These are phyloP conservation scores for Drosophila pseudotakahashii DNA, from an alignment of 2,888 invertebrate genomes.

Conservation along the genomic window DNA sequence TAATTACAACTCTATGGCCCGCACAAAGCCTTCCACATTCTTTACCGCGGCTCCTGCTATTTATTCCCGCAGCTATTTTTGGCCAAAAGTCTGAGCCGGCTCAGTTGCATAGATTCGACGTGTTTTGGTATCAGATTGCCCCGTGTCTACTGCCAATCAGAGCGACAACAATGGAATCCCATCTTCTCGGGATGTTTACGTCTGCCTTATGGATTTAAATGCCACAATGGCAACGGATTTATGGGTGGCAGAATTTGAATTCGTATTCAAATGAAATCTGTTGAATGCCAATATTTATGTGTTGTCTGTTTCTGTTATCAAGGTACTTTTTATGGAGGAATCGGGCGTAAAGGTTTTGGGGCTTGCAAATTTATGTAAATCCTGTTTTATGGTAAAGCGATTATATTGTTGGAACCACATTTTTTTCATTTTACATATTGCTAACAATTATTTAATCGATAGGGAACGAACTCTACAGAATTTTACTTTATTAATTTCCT, in stretches of 20 bases:
- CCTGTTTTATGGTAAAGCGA: constrained; percentile 3
- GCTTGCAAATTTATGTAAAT: constrained; percentile 26
- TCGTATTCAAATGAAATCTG: constrained; percentile 39
- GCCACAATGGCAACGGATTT: constrained; percentile 27
- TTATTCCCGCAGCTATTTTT: constrained; percentile 44
- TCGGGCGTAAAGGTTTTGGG: neutral
- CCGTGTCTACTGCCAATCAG: constrained; percentile 24
- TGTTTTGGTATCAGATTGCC: constrained; percentile 34
- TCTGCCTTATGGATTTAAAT: constrained; percentile 19
- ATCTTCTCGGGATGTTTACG: constrained; percentile 22
- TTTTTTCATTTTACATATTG: constrained; percentile 3
- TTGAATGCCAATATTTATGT: constrained; percentile 40
- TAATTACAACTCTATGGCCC: constrained; percentile 61
- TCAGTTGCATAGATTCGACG: constrained; percentile 27
- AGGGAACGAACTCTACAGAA: neutral
- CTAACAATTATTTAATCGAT: neutral
- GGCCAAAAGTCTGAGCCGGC: constrained; percentile 15
- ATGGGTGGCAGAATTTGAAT: constrained; percentile 25
- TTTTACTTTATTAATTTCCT: neutral
- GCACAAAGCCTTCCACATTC: constrained; percentile 26
- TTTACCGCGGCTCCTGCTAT: constrained; percentile 25
- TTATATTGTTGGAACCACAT: constrained; percentile 1
- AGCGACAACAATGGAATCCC: constrained; percentile 18
- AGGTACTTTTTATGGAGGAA: neutral
- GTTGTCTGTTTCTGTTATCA: constrained; percentile 2